These are phyloP conservation scores for Sebastiscus albofasciatus DNA, from an alignment of 2,797 vertebrate species.

Conservation along the genomic window DNA sequence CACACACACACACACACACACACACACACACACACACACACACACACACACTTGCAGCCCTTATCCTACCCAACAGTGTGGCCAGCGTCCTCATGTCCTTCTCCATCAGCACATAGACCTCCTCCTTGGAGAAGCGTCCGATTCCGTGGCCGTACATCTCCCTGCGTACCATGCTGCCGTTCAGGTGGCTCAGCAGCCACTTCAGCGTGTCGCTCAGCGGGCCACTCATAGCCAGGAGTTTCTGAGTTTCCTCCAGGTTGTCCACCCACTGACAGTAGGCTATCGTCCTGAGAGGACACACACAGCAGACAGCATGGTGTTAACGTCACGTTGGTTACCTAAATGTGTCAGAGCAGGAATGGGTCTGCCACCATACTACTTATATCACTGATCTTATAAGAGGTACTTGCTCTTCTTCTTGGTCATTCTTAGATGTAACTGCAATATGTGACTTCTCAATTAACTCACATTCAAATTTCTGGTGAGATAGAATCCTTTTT, in stretches of 20 bases:
- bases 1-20: background rate
- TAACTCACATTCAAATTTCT: background rate
- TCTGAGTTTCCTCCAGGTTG: conserved; percentile 94
- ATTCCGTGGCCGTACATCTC: conserved; percentile 99
- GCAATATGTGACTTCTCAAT: background rate
- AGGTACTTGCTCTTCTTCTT: background rate
- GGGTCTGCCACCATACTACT: background rate
- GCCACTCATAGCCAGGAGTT: conserved; percentile 91
- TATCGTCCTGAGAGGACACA: conserved; percentile 86
- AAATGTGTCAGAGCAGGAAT: background rate
- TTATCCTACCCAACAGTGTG: conserved; percentile 88
- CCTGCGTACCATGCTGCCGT: conserved; percentile 92
- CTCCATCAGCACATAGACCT: conserved; percentile 96
- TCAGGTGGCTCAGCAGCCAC: conserved; percentile 95
- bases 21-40: background rate
- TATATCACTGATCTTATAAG: background rate
- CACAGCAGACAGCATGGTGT: background rate
- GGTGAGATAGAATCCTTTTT: background rate
- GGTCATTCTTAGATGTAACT: background rate
- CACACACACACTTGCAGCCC: background rate
- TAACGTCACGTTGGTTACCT: background rate
- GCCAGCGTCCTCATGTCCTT: conserved; percentile 97
- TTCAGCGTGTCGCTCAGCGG: conserved; percentile 94
- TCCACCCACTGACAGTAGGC: conserved; percentile 99
- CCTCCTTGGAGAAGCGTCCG: conserved; percentile 94